These are phyloP conservation scores for Coregonus clupeaformis DNA, from an alignment of 2,113 vertebrate species.

Conservation along the genomic window DNA sequence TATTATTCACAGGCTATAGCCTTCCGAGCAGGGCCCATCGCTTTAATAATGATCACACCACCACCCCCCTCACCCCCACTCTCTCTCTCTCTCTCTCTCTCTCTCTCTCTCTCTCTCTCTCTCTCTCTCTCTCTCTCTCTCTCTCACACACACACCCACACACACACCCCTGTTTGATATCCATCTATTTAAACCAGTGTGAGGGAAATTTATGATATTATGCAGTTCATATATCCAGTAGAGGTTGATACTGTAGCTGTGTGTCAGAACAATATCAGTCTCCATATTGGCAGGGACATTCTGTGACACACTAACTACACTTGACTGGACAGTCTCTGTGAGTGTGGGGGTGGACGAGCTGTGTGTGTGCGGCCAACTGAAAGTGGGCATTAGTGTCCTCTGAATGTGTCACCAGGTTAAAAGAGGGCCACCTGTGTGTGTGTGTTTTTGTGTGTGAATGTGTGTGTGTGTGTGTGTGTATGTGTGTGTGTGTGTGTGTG, in stretches of 20 bases:
- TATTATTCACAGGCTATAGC: slow-evolving; percentile 55
- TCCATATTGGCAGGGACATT: background rate
- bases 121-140: too few relatives aligned
- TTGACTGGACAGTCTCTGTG: background rate
- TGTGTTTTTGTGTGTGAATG: too few relatives aligned
- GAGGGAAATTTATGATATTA: background rate
- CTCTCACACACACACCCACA: background rate
- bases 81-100: too few relatives aligned
- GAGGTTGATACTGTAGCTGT: background rate
- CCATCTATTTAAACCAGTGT: background rate
- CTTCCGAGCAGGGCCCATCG: slow-evolving; percentile 14
- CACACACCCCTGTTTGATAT: slow-evolving; percentile 5
- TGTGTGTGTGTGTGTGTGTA: slow-evolving; percentile 9
- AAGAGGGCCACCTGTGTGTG: slow-evolving; percentile 31
- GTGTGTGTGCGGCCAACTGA: slow-evolving; percentile 8
- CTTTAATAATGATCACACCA: slow-evolving; percentile 30
- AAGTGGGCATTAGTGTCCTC: slow-evolving; percentile 46
- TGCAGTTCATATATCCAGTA: background rate
- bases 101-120: too few relatives aligned
- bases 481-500: slow-evolving; percentile 18
- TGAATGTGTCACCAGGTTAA: slow-evolving; percentile 39
- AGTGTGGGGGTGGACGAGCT: slow-evolving; percentile 19
- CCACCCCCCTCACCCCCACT: background rate
- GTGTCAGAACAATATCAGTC: background rate
- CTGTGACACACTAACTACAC: background rate